Evolutionary conservation across 2,113 vertebrate genomes (phyloP), one percentile per base, ranked within the genome.

Genomic region (Noturus placidus): DNA sequence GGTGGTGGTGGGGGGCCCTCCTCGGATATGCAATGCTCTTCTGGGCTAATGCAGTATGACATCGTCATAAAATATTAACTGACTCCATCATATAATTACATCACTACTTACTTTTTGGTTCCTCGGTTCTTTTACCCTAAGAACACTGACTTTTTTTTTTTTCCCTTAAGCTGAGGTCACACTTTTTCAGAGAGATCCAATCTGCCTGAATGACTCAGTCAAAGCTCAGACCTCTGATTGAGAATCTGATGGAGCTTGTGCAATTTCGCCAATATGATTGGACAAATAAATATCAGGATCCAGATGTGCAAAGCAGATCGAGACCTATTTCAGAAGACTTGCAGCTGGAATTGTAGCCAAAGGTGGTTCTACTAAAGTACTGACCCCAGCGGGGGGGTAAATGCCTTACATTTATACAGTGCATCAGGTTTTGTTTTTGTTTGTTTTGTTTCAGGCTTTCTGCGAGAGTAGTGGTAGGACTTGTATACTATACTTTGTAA

Each of bases 21-120:
- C 72, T 59, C 54, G 57, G 77, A 57, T 84, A 65, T 54, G 8
- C 54, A 33, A 56, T 33, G 61, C 38, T 20, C 61, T 79, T 19
- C 46, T 30, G 42, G 27, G 67, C 70, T 70, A 72, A 84, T 84
- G 30, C 84, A 57, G 63, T 33, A 84, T 86, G 84, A 76, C 72
- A 83, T 42, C 10, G 3, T 77, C 70, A 63, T 87, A 83, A 87
- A 76, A 77, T 82, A 61, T 67, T 82, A 85, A 83, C 86, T 76
- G 83, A 38, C 69, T 30, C 59, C 13, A 19, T 69, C 77, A 54
- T 86, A 86, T 57, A 67, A 57, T 83, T 38, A 10, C 46, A 54
- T 86, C 54, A 10, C 61, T 69, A 3, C 83, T 86, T 59, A 22
- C 30, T 76, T 65, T 72, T 56, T 42, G 19, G 42, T 72, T 78